phyloP scores from a whole-genome alignment of 2,888 invertebrate species.

The Bellardia pandia region DNA sequence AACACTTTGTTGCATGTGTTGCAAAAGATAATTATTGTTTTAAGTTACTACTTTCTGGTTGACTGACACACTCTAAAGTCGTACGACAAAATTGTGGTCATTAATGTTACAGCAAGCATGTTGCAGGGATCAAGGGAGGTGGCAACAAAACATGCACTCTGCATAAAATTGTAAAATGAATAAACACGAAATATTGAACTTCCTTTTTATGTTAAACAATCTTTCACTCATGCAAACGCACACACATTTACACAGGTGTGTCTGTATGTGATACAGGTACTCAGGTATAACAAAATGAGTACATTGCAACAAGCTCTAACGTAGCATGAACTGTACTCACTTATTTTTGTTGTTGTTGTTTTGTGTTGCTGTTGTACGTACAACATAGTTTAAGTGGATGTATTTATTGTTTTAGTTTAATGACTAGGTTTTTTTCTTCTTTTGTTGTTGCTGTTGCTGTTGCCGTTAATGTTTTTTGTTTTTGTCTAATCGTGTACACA shows the following conservation, averaged over 20 bases:
- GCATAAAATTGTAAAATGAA: slow-evolving; percentile 12
- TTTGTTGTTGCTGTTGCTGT: background rate
- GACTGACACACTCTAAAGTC: background rate
- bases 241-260: background rate
- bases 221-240: background rate
- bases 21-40: slow-evolving; percentile 14
- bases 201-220: slow-evolving; percentile 19
- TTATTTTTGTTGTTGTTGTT: background rate
- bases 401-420: slow-evolving; percentile 34
- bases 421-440: slow-evolving; percentile 8
- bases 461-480: background rate
- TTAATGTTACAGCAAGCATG: slow-evolving; percentile 19
- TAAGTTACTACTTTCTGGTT: slow-evolving; percentile 1
- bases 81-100: slow-evolving; percentile 31
- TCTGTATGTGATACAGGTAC: slow-evolving; percentile 1
- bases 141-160: background rate
- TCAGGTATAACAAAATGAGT: slow-evolving; percentile 22
- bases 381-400: slow-evolving; percentile 34
- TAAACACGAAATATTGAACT: slow-evolving; percentile 38
- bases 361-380: background rate
- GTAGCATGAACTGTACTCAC: slow-evolving; percentile 34
- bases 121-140: background rate
- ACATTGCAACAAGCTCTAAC: slow-evolving; percentile 31
- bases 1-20: background rate
- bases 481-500: slow-evolving; percentile 23